Evolutionary conservation across 2,888 invertebrate species (phyloP), one percentile per base, ranked within the genome.

Genomic region (Lordiphosa fenestrarum): DNA sequence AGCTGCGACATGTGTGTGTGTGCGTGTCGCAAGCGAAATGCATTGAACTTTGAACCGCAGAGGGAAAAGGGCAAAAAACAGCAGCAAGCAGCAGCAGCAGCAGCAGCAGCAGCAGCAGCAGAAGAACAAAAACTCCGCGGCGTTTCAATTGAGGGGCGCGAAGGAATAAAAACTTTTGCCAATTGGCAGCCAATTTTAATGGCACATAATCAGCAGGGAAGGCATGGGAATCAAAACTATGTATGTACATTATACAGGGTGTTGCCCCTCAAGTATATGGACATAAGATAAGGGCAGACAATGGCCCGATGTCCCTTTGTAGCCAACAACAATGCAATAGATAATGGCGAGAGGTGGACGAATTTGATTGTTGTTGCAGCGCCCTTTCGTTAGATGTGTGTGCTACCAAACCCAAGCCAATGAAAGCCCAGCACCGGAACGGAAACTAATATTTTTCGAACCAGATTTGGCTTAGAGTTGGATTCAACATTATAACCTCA

Each of bases 131-230:
- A 30, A 44, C 33, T 15, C 33, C 40, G 47, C 65, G 41, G 44
- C 48, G 56, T 35, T 21, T 23, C 13, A 6, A 7, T 46, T 12
- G 33, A 33, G 33, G 10, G 25, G 30, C n/a, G 25, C 25, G n/a
- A 12, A 33, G 33, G 13, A 9, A n/a, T 49, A 36, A 63, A 56
- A 65, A 53, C 52, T 58, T 54, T 49, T 66, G 54, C 67, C 68
- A 66, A 66, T 66, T 66, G 66, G 66, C 66, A 66, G 66, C 61
- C 66, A 67, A 60, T 67, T 67, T 66, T 66, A 66, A 66, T 66
- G 67, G 66, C 64, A 65, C 64, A 65, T 65, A 64, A 64, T 64
- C 65, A 65, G 44, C 33, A 44, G 42, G 30, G 30, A 47, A 12
- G 15, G 42, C 53, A 53, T 41, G 61, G 54, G 63, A 62, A 63